These are phyloP conservation scores for Chrysomela aeneicollis DNA, from an alignment of 2,888 invertebrate genomes.

Conservation along the genomic window DNA sequence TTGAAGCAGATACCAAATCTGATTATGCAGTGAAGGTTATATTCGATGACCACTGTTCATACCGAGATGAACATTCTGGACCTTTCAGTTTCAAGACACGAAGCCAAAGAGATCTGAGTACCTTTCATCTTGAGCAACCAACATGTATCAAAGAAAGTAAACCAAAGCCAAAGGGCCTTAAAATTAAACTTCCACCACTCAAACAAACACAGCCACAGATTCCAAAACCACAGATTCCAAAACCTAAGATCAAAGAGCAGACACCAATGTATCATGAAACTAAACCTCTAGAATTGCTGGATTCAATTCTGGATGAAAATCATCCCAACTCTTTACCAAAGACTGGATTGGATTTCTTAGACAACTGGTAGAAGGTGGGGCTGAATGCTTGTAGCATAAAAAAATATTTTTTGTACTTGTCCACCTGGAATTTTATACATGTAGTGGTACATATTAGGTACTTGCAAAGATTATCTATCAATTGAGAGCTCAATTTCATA, in stretches of 20 bases:
- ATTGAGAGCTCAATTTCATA: not conserved
- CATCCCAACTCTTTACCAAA: slow-evolving; percentile 61
- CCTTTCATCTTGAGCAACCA: slow-evolving; percentile 55
- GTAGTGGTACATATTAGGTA: too few species aligned
- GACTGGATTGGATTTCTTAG: slow-evolving; percentile 70
- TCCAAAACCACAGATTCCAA: slow-evolving; percentile 13
- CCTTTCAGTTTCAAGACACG: slow-evolving; percentile 87
- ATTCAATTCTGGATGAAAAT: not conserved
- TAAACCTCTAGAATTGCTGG: not conserved
- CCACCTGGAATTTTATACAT: not conserved
- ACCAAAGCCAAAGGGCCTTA: slow-evolving; percentile 43
- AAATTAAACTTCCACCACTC: slow-evolving; percentile 17
- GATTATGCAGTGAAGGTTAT: slow-evolving; percentile 66
- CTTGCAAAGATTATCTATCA: too few species aligned
- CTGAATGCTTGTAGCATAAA: not conserved
- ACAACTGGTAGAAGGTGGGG: slow-evolving; percentile 66
- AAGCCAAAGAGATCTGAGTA: slow-evolving; percentile 76
- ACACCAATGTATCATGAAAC: slow-evolving; percentile 8
- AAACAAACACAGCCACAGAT: slow-evolving; percentile 4
- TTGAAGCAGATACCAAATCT: slow-evolving; percentile 37
- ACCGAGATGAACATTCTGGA: slow-evolving; percentile 83
- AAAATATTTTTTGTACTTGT: not conserved
- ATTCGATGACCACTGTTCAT: slow-evolving; percentile 69
- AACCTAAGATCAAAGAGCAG: slow-evolving; percentile 3
- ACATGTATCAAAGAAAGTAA: slow-evolving; percentile 31